Base-by-base conservation (phyloP, 2,888 invertebrate species). In the Apoda limacodes region DNA sequence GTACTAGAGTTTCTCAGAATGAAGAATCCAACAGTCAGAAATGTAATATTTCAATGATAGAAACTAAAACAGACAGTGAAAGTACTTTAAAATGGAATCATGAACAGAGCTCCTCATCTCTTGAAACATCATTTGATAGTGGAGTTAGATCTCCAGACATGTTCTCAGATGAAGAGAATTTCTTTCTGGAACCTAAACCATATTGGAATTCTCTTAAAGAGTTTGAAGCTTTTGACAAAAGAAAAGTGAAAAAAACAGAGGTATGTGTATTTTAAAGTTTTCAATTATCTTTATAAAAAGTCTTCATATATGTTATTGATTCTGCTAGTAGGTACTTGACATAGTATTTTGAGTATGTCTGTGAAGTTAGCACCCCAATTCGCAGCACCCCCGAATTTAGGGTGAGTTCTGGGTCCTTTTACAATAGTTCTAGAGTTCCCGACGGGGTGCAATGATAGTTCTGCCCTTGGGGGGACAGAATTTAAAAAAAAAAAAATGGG, bases 91-190 rank as follows among this genome's bases (percentile, higher is more conserved):
- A 72, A 44, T 76, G 72, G 74, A 70, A 65, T 38, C 57, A 55
- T 3, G 78, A 80, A 19, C 69, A 70, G 9, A 76, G 75, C 39
- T 68, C 60, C 34, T 78, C 78, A 2, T 80, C 78, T 7, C 51
- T 71, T 2, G 78, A 80, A 35, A 69, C 67, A 7, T 78, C 78
- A 2, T 78, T 72, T 62, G 76, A 78, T 47, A 80, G 78, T 48
- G 78, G 78, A 41, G 64, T 78, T 22, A 50, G 80, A 25, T 86
- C 86, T 30, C 89, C 89, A 0, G 88, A 89, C 50, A 69, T 89
- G 52, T 89, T 89, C 56, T 85, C 83, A 35, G 86, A 86, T 36
- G 83, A 83, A 23, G 86, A 85, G 30, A 78, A 72, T 24, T 63
- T 62, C 5, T 46, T 42, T 1, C 39, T 45, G 24, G 52, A 45